Percentiles rank a stretch among this genome's conserved stretches.
phyloP scores from a whole-genome alignment of 2,888 invertebrate species.

The Synergus itoensis region DNA sequence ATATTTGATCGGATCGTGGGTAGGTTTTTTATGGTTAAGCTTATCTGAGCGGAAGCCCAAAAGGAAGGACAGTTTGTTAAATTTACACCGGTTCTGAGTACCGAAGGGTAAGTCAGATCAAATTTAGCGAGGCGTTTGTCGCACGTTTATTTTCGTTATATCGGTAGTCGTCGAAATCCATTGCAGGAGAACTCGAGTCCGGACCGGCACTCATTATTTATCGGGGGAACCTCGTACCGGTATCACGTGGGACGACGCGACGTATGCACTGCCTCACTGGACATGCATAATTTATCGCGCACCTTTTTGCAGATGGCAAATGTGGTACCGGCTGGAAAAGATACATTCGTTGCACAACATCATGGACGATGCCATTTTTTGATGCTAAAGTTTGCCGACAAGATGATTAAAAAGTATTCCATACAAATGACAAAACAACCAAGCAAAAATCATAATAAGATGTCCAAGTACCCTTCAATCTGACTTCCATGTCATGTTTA shows the following conservation, averaged over 20 bases:
- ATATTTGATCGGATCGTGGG: not conserved
- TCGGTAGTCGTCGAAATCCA: conserved; percentile 56
- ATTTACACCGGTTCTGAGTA: conserved; percentile 59
- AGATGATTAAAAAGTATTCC: conserved; percentile 21
- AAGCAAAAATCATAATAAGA: not conserved
- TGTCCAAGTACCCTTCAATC: not conserved
- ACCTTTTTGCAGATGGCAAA: conserved; percentile 61
- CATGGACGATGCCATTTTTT: conserved; percentile 51
- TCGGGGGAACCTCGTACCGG: conserved; percentile 60
- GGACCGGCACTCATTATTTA: conserved; percentile 64
- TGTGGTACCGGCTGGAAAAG: conserved; percentile 49
- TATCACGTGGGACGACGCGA: conserved; percentile 64
- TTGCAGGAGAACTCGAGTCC: conserved; percentile 47
- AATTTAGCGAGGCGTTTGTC: conserved; percentile 58
- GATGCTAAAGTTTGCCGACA: conserved; percentile 37
- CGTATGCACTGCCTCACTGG: conserved; percentile 51
- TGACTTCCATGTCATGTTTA: conserved; percentile 6
- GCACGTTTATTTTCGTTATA: conserved; percentile 60
- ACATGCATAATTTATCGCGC: conserved; percentile 69
- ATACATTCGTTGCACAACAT: conserved; percentile 54
- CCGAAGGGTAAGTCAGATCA: conserved; percentile 60
- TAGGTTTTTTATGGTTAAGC: conserved; percentile 18
- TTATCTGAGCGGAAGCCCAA: conserved; percentile 8
- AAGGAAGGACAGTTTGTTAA: conserved; percentile 51
- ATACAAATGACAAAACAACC: not conserved